phyloP scores from a whole-genome alignment of 2,888 invertebrate genomes.

The Macroteleia sp. region DNA sequence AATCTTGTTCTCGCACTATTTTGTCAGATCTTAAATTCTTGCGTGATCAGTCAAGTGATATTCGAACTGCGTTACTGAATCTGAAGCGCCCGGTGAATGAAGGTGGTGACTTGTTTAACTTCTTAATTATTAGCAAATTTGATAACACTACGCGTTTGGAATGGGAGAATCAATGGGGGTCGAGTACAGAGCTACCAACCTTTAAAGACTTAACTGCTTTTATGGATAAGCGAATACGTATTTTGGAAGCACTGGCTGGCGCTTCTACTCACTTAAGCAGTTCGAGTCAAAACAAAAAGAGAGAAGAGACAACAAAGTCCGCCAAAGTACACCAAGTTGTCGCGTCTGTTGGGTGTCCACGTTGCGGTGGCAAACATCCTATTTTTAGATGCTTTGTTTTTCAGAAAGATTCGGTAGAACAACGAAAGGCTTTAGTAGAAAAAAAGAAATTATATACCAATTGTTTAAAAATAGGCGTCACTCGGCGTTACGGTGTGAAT shows the following conservation, averaged over 20 bases:
- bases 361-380: not conserved
- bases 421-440: not conserved
- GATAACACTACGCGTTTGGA: not conserved
- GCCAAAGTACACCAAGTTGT: not conserved
- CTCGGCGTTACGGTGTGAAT: not conserved
- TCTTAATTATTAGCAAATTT: not conserved
- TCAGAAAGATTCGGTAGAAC: not conserved
- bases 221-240: not conserved
- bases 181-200: not conserved
- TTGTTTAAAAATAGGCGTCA: not conserved
- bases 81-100: not conserved
- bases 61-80: conserved; percentile 10
- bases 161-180: not conserved
- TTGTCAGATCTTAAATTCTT: not conserved
- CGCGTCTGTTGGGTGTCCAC: not conserved
- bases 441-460: not conserved
- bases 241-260: not conserved
- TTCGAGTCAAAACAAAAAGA: not conserved
- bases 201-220: not conserved
- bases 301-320: not conserved
- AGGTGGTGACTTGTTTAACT: not conserved
- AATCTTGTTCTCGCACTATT: not conserved
- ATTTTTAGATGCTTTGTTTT: not conserved
- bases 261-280: not conserved
- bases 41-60: not conserved